phyloP scores from a whole-genome alignment of 1,140 invertebrate genomes.

The Phymastichus coffea region DNA sequence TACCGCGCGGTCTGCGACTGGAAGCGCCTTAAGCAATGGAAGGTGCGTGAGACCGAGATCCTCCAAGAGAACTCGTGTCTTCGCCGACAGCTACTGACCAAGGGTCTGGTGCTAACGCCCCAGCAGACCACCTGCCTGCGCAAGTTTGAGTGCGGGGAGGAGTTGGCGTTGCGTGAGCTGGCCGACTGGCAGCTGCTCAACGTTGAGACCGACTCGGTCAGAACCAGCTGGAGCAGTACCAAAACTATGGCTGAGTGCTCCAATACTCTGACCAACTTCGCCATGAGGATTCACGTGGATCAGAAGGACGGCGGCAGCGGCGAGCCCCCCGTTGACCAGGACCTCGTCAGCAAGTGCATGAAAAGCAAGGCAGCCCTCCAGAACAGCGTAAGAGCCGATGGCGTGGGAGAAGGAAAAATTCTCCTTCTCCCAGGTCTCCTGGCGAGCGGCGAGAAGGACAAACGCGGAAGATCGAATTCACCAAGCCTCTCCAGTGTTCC shows the following conservation, averaged over 20 bases:
- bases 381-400: no score
- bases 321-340: no score
- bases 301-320: slow-evolving; percentile 29
- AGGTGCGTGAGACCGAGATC: slow-evolving; percentile 44
- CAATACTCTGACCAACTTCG: slow-evolving; percentile 52
- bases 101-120: neutral
- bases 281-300: slow-evolving; percentile 39
- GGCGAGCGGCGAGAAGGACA: no score
- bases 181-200: slow-evolving; percentile 52
- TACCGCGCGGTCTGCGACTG: slow-evolving; percentile 59
- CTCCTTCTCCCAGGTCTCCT: no score
- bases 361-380: no score
- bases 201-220: slow-evolving; percentile 35
- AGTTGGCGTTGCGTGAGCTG: slow-evolving; percentile 44
- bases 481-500: no score
- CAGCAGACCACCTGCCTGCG: slow-evolving; percentile 49
- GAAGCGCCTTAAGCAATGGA: slow-evolving; percentile 61
- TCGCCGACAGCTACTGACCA: slow-evolving; percentile 36
- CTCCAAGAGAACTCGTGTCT: slow-evolving; percentile 37
- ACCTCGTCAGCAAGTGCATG: slow-evolving; percentile 43
- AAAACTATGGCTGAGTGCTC: slow-evolving; percentile 49
- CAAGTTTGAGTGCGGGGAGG: slow-evolving; percentile 51
- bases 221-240: slow-evolving; percentile 52
- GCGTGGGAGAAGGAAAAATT: no score
- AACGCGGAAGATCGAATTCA: no score